These are phyloP conservation scores for Mirounga angustirostris DNA, from an alignment of 2,113 vertebrate species.

Conservation along the genomic window DNA sequence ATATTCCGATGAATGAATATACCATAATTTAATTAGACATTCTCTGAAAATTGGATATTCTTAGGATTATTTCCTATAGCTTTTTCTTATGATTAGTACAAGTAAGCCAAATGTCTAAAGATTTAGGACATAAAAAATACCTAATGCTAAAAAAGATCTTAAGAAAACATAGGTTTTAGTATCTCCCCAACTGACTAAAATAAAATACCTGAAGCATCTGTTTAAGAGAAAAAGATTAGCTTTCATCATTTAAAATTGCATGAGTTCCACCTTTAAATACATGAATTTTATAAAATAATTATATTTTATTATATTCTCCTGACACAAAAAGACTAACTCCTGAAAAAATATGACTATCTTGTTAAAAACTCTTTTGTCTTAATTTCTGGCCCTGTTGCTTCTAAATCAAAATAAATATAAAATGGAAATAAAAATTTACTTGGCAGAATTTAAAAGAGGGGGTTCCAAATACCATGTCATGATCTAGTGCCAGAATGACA, in stretches of 20 bases:
- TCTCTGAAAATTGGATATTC: conserved; percentile 1
- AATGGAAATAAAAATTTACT: not conserved
- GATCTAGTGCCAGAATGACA: not conserved
- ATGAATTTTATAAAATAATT: conserved; percentile 39
- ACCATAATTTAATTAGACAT: not conserved
- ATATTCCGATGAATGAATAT: not conserved
- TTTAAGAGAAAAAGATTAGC: not conserved
- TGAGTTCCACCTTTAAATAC: not conserved
- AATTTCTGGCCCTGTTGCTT: conserved; percentile 1
- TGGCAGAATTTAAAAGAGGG: conserved; percentile 2
- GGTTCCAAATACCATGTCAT: not conserved
- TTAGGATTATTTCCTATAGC: not conserved
- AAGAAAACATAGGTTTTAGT: not conserved
- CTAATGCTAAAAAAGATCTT: conserved; percentile 39
- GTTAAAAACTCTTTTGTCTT: not conserved
- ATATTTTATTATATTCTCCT: not conserved
- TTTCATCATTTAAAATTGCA: conserved; percentile 26
- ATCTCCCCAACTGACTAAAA: not conserved
- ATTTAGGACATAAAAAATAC: not conserved
- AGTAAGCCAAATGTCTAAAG: not conserved
- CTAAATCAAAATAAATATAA: conserved; percentile 15
- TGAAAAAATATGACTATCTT: not conserved
- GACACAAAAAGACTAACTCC: not conserved
- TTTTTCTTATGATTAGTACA: not conserved
- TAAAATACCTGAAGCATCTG: conserved; percentile 39